These are phyloP conservation scores for Henricia sp. DNA, from an alignment of 53 echinoderm and acorn worm genomes.

Conservation along the genomic window DNA sequence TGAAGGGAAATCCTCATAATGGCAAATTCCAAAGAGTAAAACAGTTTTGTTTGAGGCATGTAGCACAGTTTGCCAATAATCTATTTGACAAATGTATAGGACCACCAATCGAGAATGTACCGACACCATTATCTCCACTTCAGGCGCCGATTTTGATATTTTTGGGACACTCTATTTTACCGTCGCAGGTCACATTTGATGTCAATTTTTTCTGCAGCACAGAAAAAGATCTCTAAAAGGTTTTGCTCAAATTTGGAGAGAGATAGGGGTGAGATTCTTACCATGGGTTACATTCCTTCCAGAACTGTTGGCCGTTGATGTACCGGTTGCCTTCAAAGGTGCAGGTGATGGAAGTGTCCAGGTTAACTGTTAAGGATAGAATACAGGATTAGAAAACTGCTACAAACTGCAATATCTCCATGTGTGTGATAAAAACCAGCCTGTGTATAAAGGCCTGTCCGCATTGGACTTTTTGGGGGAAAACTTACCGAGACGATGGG, in stretches of 20 bases:
- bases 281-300: slow-evolving; percentile 47
- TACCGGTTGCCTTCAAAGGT: slow-evolving; percentile 28
- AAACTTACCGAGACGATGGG: too few species aligned
- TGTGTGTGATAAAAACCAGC: too few species aligned
- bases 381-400: background rate
- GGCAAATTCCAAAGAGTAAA: too few species aligned
- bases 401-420: background rate
- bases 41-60: too few species aligned
- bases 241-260: background rate
- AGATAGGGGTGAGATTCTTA: background rate
- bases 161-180: too few species aligned
- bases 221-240: background rate
- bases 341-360: slow-evolving; percentile 6
- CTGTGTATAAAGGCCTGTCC: background rate
- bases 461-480: background rate
- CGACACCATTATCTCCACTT: too few species aligned
- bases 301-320: slow-evolving; percentile 45
- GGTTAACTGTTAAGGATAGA: background rate
- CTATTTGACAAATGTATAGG: too few species aligned
- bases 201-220: background rate
- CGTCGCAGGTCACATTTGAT: background rate
- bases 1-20: too few species aligned
- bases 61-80: too few species aligned
- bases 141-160: too few species aligned
- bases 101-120: too few species aligned